Evolutionary conservation across 2,888 invertebrate genomes (phyloP), one percentile per base, ranked within the genome.

Genomic region (Troglohyphantes excavatus): DNA sequence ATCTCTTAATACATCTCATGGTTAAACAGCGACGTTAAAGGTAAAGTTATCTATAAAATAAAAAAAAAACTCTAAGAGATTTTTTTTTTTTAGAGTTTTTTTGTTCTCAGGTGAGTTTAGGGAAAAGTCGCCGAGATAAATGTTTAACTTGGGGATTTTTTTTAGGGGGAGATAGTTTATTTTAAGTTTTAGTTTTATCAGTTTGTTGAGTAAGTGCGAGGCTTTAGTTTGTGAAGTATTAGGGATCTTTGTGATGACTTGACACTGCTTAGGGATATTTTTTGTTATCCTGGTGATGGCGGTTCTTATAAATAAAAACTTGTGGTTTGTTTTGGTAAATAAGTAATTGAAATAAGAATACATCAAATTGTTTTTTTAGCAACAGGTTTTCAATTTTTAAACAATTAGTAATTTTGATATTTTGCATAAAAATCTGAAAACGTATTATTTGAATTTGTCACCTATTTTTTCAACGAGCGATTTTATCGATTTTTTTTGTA

Each of bases 1-100:
- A 73, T 53, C 53, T 73, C 53, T 73, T 73, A 73, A 53, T 73
- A 27, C 73, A 53, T 73, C 73, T 73, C 53, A 53, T 73, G 73
- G 73, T 73, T 73, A 73, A 73, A 73, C 53, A 59, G 73, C 73
- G 73, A 46, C 17, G 59, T 53, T 73, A 11, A 46, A 73, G 53
- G 46, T 9, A 46, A 13, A 23, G 53, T 26, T 46, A 43, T 21
- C 73, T 73, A 29, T 17, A 29, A n/a, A 33, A 9, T 17, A 33
- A 27, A 33, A n/a, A n/a, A n/a, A n/a, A 11, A 13, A 26, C 26
- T 65, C 33, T 33, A n/a, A 68, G 33, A 33, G 19, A 9, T 29
- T 68, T 29, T 68, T 68, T 29, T 17, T 68, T 65, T 13, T 65
- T n/a, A n/a, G n/a, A n/a, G 27, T 27, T 27, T 33, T 68, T 65